A percentile compares a stretch with the other conserved stretches of the same genome.
Conservation (phyloP, 2,113 vertebrate genomes). For the Myotis davidii region DNA sequence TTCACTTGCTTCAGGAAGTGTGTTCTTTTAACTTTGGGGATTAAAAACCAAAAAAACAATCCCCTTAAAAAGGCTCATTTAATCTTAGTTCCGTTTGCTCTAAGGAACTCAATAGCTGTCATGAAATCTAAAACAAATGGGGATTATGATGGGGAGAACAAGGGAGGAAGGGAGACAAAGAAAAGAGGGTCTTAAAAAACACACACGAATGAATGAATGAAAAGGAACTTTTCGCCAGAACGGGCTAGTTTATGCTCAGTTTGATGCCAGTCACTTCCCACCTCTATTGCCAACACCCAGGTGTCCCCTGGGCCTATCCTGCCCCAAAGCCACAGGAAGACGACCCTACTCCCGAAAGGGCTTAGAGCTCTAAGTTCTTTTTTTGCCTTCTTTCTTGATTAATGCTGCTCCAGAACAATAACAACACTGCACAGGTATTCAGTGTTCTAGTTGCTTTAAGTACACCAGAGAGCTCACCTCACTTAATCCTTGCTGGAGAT, state of each 20-base stretch:
- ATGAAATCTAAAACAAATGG: neutral
- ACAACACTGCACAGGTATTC: neutral
- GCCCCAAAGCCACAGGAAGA: neutral
- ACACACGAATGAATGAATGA: neutral
- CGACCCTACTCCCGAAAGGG: neutral
- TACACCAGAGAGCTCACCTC: neutral
- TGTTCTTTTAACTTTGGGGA: neutral
- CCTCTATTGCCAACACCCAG: fast-evolving
- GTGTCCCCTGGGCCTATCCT: neutral
- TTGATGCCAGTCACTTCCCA: neutral
- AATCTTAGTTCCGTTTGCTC: neutral
- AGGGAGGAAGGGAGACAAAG: neutral
- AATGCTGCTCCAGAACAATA: neutral
- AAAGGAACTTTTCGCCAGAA: neutral
- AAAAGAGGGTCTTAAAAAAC: neutral
- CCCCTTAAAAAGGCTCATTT: neutral
- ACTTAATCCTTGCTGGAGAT: neutral
- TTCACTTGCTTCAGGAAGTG: neutral
- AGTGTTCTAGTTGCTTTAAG: neutral
- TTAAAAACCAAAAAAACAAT: neutral
- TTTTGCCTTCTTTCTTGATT: neutral
- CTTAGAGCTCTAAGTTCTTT: neutral
- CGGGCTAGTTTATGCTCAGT: neutral
- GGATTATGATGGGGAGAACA: neutral
- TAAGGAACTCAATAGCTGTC: neutral